A percentile compares a stretch with the other conserved stretches of the same genome.
phyloP scores from a whole-genome alignment of 2,797 vertebrate genomes.

The Thamnophis elegans region DNA sequence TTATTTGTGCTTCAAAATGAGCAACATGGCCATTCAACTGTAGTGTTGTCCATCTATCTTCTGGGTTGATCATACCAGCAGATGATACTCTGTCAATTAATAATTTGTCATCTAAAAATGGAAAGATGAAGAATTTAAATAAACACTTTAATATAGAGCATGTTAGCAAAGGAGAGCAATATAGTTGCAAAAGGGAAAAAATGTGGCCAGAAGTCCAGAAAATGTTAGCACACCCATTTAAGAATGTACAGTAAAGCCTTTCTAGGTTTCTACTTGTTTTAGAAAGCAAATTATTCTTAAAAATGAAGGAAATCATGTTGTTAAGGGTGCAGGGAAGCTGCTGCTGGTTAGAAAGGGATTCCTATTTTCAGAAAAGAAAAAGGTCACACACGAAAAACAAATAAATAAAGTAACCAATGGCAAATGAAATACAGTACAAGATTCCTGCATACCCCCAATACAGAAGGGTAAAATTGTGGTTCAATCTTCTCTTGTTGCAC shows the following conservation, averaged over 20 bases:
- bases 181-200: not conserved
- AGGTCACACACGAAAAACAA: not conserved
- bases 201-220: not conserved
- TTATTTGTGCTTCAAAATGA: constrained; percentile 82
- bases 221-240: not conserved
- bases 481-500: constrained; percentile 16
- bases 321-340: not conserved
- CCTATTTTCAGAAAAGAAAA: not conserved
- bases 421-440: not conserved
- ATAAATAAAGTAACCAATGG: not conserved
- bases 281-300: not conserved
- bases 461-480: constrained; percentile 3
- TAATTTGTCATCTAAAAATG: constrained; percentile 76
- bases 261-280: constrained; percentile 1
- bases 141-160: not conserved
- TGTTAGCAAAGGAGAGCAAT: not conserved
- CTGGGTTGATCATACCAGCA: constrained; percentile 88
- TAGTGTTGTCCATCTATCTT: constrained; percentile 82
- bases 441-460: not conserved
- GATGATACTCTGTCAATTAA: constrained; percentile 86
- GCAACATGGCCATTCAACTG: constrained; percentile 76
- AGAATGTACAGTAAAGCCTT: not conserved
- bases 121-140: not conserved
- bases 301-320: not conserved
- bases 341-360: not conserved